A percentile compares a stretch with the other conserved stretches of the same genome.
phyloP scores from a whole-genome alignment of 1,140 invertebrate genomes.

The Neodiprion fabricii region DNA sequence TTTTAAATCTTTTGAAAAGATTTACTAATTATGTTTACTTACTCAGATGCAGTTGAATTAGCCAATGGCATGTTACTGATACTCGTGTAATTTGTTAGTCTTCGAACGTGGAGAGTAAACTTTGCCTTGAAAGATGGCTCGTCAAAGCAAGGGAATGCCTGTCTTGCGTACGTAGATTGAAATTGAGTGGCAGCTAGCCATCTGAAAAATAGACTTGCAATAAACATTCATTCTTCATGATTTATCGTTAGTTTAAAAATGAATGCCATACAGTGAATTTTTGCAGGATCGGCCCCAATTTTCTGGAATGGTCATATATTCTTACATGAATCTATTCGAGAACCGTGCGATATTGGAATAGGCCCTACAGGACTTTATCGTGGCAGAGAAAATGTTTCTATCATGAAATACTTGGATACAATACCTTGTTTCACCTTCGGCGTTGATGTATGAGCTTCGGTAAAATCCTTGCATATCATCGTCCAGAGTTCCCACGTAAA shows the following conservation, averaged over 20 bases:
- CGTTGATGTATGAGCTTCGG: constrained; percentile 70
- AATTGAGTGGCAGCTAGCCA: constrained; percentile 67
- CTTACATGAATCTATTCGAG: no score
- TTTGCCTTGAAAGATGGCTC: constrained; percentile 70
- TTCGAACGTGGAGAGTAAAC: constrained; percentile 61
- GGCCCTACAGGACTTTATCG: no score
- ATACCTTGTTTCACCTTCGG: constrained; percentile 46
- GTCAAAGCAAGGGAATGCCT: constrained; percentile 74
- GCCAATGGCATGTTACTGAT: constrained; percentile 85
- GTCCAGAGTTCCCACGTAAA: constrained; percentile 60
- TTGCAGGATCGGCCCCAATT: no score
- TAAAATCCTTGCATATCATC: constrained; percentile 77
- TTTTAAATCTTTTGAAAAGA: no score
- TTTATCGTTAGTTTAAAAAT: not conserved
- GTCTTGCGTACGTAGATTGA: constrained; percentile 68
- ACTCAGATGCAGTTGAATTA: constrained; percentile 47
- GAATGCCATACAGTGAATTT: not conserved
- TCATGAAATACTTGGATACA: not conserved
- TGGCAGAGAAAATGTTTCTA: not conserved
- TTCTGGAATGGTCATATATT: no score
- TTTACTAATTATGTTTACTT: not conserved
- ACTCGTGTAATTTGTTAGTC: constrained; percentile 65
- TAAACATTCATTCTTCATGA: not conserved
- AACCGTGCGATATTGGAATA: no score
- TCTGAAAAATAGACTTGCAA: constrained; percentile 41